phyloP scores from a whole-genome alignment of 1,140 invertebrate species.

The Mylabris phalerata region DNA sequence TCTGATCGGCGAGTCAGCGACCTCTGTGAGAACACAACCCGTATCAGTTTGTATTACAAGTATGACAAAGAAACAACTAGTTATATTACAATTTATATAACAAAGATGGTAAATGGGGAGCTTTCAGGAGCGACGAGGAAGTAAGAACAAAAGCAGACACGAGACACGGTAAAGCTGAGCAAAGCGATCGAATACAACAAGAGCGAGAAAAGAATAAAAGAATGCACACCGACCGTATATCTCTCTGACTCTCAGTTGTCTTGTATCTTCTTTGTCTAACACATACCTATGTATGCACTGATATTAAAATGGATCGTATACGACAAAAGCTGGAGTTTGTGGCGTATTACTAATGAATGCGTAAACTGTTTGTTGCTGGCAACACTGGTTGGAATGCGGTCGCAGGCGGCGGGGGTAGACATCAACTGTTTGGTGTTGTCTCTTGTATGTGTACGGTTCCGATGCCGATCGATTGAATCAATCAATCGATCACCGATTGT shows the following conservation, averaged over 20 bases:
- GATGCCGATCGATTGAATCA: slow-evolving; percentile 20
- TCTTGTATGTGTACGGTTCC: slow-evolving; percentile 26
- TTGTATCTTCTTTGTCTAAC: no score
- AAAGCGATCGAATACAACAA: slow-evolving; percentile 22
- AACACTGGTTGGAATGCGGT: slow-evolving; percentile 40
- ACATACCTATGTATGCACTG: no score
- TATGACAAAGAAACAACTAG: slow-evolving; percentile 16
- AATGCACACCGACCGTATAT: slow-evolving; percentile 1
- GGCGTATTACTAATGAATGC: slow-evolving; percentile 40
- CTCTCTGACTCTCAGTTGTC: no score
- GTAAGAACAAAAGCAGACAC: slow-evolving; percentile 35
- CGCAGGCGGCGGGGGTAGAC: slow-evolving; percentile 35
- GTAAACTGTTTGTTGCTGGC: slow-evolving; percentile 41
- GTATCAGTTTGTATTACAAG: slow-evolving; percentile 13
- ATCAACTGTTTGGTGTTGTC: slow-evolving; percentile 25
- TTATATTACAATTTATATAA: slow-evolving; percentile 10
- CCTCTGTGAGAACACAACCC: slow-evolving; percentile 37
- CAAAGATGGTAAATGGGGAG: slow-evolving; percentile 1
- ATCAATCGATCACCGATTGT: neutral
- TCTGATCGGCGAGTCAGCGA: slow-evolving; percentile 37
- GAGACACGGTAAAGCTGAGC: slow-evolving; percentile 25
- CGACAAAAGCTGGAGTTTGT: slow-evolving; percentile 20
- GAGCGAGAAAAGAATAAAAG: slow-evolving; percentile 21
- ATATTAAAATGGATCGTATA: neutral
- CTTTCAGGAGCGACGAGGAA: slow-evolving; percentile 28